Evolutionary conservation across 2,113 vertebrate genomes (phyloP).

Genomic region (Notothenia rossii): DNA sequence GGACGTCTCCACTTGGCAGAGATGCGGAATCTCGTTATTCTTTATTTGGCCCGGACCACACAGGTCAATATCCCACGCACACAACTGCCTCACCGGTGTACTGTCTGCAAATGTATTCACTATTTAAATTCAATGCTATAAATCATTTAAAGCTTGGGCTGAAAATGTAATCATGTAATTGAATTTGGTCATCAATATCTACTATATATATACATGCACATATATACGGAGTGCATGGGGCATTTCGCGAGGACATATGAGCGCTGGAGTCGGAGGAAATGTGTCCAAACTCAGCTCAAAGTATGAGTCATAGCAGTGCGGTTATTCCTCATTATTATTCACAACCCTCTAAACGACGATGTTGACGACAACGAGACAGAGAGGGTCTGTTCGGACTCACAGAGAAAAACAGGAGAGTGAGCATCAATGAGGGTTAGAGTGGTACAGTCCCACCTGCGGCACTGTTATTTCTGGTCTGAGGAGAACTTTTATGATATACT

Average conservation of each 20-base stretch:
- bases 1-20: conserved; percentile 79
- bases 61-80: conserved; percentile 74
- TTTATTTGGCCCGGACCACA: conserved; percentile 78
- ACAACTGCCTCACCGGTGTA: conserved; percentile 39
- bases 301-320: conserved; percentile 75
- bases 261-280: conserved; percentile 69
- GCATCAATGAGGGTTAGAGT: conserved; percentile 38
- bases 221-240: conserved; percentile 36
- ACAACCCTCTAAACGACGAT: conserved; percentile 70
- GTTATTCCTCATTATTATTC: conserved; percentile 76
- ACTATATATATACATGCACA: conserved; percentile 56
- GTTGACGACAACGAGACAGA: conserved; percentile 61
- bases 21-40: conserved; percentile 80
- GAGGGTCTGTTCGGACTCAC: conserved; percentile 64
- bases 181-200: conserved; percentile 83
- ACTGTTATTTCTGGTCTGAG: conserved; percentile 23
- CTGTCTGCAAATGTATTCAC: conserved; percentile 74
- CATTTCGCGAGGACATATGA: conserved; percentile 65
- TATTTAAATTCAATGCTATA: conserved; percentile 78
- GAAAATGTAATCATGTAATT: conserved; percentile 85
- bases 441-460: conserved; percentile 46
- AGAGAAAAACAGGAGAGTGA: conserved; percentile 36
- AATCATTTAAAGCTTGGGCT: conserved; percentile 78
- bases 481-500: neutral
- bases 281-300: conserved; percentile 67